Base-by-base conservation (phyloP, 1,140 invertebrate genomes). In the Liolophura sinensis region DNA sequence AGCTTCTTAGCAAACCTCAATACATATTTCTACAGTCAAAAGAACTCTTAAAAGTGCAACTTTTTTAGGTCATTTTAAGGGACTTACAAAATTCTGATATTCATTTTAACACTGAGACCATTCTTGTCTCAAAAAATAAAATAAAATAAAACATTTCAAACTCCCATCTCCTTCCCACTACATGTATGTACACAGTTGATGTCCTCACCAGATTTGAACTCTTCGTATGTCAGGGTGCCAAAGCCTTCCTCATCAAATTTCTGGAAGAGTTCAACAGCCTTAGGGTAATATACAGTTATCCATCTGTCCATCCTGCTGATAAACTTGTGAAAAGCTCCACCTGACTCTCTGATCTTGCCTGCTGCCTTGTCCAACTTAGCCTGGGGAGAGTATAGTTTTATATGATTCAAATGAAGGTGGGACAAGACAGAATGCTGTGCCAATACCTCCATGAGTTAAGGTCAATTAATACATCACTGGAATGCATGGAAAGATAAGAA, bases 121-220 rank as follows among this genome's bases (percentile, higher is more conserved):
- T 15, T 14, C 14, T 50, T 50, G 49, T n/a, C n/a, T 50, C n/a
- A 50, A 50, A 50, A 15, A 50, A 50, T n/a, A 15, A 50, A 15
- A 50, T 15, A 15, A n/a, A 15, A 50, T 15, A 50, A 14, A 14
- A 50, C 49, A 50, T 50, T 50, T 50, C 49, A 50, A n/a, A 15
- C 25, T 18, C 15, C 20, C 47, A 60, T 11, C 25, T 18, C 18
- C 25, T 60, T 60, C 59, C 25, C 20, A 46, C 20, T 12, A 11
- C 48, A 15, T 24, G 7, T 40, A 7, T n/a, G n/a, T 15, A 14
- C 6, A 20, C 3, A 7, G 24, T 51, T 18, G 14, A 16, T n/a
- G 18, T 49, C 52, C 62, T 73, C 65, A 82, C 81, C 79, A 72
- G 79, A 72, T 64, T 81, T 82, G 58, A 82, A 82, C 52, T 80